Evolutionary conservation across 2,797 vertebrate species (phyloP).

Genomic region (Rhinatrema bivittatum): DNA sequence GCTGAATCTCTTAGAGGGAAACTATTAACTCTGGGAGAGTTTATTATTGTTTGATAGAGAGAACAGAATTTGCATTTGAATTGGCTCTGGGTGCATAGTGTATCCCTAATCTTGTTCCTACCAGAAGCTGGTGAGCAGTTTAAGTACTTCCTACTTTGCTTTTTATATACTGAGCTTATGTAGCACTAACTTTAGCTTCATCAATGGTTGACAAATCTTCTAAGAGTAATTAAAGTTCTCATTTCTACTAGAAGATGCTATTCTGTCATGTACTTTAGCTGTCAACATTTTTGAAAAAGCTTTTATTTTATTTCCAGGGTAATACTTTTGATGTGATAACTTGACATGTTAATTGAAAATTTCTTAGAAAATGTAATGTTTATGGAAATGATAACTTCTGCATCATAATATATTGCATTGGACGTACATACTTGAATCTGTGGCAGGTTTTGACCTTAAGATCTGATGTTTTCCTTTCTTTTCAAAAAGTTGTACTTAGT

Average conservation of each 20-base stretch:
- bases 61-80: slow-evolving; percentile 93
- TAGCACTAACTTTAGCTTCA: slow-evolving; percentile 39
- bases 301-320: slow-evolving; percentile 2
- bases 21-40: slow-evolving; percentile 98
- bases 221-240: slow-evolving; percentile 41
- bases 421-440: too few relatives aligned
- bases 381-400: too few relatives aligned
- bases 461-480: too few relatives aligned
- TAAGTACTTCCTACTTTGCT: slow-evolving; percentile 79
- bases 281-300: too few relatives aligned
- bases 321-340: background rate
- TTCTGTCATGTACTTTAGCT: background rate
- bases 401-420: too few relatives aligned
- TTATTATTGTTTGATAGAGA: slow-evolving; percentile 93
- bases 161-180: slow-evolving; percentile 46
- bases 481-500: too few relatives aligned
- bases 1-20: slow-evolving; percentile 86
- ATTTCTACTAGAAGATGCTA: slow-evolving; percentile 13
- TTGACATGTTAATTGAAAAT: too few relatives aligned
- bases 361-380: too few relatives aligned
- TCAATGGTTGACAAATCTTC: slow-evolving; percentile 39
- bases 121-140: slow-evolving; percentile 70
- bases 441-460: too few relatives aligned
- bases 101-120: slow-evolving; percentile 77
- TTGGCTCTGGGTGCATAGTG: slow-evolving; percentile 64